These are phyloP conservation scores for Spisula solida DNA, from an alignment of 2,888 invertebrate genomes.

Conservation along the genomic window DNA sequence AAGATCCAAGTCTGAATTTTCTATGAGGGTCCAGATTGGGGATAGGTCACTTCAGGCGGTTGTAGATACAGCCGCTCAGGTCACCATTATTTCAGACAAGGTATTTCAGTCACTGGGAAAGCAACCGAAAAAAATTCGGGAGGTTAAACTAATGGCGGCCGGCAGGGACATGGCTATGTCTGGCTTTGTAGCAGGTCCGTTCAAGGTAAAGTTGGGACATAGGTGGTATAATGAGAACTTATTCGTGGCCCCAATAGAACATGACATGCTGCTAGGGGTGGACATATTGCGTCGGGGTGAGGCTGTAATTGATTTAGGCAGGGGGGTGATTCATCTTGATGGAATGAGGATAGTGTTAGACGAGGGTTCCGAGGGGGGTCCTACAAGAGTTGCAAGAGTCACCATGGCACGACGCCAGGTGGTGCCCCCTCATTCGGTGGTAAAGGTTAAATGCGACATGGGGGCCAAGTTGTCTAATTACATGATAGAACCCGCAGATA, in stretches of 20 bases:
- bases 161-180: not conserved
- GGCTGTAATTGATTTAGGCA: conserved; percentile 33
- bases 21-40: not conserved
- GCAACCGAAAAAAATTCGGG: not conserved
- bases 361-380: not conserved
- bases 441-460: conserved; percentile 27
- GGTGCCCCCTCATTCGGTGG: conserved; percentile 45
- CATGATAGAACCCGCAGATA: conserved; percentile 38
- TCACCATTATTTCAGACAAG: not conserved
- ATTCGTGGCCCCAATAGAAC: conserved; percentile 15
- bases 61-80: not conserved
- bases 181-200: not conserved
- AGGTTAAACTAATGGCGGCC: not conserved
- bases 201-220: not conserved
- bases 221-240: not conserved
- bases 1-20: not conserved
- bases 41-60: not conserved
- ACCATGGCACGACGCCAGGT: conserved; percentile 22
- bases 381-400: conserved; percentile 18
- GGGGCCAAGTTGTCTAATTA: conserved; percentile 17
- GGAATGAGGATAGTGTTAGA: not conserved
- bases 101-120: not conserved
- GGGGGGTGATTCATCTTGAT: conserved; percentile 13
- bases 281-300: conserved; percentile 19
- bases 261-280: conserved; percentile 35